A percentile compares a stretch with the other conserved stretches of the same genome.
Evolutionary conservation across 1,140 invertebrate genomes (phyloP).

Genomic region (Lordiphosa mommai): DNA sequence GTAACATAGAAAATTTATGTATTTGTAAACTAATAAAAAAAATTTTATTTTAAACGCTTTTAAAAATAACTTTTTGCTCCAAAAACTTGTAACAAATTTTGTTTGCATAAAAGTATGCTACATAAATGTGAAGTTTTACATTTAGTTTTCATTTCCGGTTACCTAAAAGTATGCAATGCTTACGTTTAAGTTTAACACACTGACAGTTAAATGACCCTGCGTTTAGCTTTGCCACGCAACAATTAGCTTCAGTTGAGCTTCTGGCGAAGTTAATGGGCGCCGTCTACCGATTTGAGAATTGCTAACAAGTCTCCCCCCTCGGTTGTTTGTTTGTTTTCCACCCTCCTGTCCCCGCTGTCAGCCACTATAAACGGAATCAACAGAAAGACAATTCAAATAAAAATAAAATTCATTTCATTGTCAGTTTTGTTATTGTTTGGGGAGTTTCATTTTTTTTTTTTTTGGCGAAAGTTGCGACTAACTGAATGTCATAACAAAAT

Average conservation of each 20-base stretch:
- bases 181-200: too few species aligned
- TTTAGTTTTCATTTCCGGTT: too few species aligned
- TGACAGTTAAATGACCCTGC: neutral
- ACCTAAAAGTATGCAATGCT: too few species aligned
- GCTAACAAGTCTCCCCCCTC: constrained; percentile 20
- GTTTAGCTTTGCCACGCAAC: constrained; percentile 24
- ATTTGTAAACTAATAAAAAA: too few species aligned
- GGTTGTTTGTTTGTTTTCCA: too few species aligned
- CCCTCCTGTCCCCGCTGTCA: neutral
- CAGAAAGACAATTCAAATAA: constrained; percentile 33
- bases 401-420: constrained; percentile 47
- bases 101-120: too few species aligned
- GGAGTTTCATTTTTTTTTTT: constrained; percentile 6
- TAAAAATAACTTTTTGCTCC: too few species aligned
- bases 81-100: too few species aligned
- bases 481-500: constrained; percentile 44
- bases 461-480: constrained; percentile 17
- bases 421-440: constrained; percentile 22
- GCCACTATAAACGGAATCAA: constrained; percentile 40
- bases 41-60: too few species aligned
- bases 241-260: constrained; percentile 37
- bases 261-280: constrained; percentile 7
- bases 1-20: too few species aligned
- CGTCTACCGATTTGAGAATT: constrained; percentile 25
- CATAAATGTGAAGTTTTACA: too few species aligned